These are phyloP conservation scores for Hypocryptadius cinnamomeus DNA, from an alignment of 2,113 vertebrate species.

Conservation along the genomic window DNA sequence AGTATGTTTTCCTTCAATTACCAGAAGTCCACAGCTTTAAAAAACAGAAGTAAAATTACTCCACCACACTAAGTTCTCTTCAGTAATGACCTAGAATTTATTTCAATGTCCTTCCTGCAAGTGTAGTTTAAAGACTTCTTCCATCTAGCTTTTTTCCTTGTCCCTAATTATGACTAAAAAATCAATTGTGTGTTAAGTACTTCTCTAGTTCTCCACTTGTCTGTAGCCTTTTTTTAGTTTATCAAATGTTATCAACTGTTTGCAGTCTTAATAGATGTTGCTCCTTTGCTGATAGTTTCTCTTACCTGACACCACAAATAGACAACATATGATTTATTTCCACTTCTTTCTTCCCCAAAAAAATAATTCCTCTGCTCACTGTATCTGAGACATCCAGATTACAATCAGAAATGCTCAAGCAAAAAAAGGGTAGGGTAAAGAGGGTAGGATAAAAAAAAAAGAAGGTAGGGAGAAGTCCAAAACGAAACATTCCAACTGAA, in stretches of 20 bases:
- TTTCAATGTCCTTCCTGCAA: background rate
- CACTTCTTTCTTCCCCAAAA: background rate
- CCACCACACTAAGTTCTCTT: background rate
- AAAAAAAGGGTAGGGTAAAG: background rate
- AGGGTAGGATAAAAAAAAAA: background rate
- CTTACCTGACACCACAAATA: background rate
- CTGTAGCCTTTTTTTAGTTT: background rate
- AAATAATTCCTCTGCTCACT: background rate
- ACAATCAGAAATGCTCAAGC: background rate
- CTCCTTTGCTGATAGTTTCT: background rate
- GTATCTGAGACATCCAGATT: background rate
- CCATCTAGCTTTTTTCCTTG: background rate
- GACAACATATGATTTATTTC: background rate
- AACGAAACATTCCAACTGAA: background rate
- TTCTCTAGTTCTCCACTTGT: background rate
- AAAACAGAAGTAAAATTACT: background rate
- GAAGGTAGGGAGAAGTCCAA: rapidly evolving
- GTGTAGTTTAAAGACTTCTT: background rate
- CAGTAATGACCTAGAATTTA: background rate
- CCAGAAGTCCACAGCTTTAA: background rate
- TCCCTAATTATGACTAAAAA: background rate
- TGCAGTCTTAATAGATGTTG: background rate
- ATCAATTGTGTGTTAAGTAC: background rate
- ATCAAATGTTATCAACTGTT: background rate
- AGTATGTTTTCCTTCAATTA: background rate